Evolutionary conservation across 37 sponge, comb jelly and placozoan species (phyloP).

Genomic region (Diacarnus erythraeanus): DNA sequence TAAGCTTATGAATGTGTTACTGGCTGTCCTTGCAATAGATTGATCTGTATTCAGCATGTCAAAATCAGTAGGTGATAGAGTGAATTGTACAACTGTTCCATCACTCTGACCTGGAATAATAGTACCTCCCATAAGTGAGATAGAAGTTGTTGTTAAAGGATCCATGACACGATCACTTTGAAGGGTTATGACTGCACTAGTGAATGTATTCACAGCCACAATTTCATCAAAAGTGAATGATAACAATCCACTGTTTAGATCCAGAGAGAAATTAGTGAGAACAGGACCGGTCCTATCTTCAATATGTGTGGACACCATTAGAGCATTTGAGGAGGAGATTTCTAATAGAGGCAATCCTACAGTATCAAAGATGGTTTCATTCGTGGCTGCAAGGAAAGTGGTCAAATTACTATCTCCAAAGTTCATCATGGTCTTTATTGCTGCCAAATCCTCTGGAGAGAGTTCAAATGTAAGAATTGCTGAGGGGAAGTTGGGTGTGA

Average conservation of each 20-base stretch:
- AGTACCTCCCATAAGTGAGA: constrained; percentile 55
- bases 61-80: constrained; percentile 32
- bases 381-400: constrained; percentile 70
- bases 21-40: constrained; percentile 48
- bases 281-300: constrained; percentile 62
- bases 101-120: constrained; percentile 19
- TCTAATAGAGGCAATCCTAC: constrained; percentile 46
- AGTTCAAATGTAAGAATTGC: constrained; percentile 34
- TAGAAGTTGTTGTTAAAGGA: constrained; percentile 3
- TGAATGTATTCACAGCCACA: constrained; percentile 48
- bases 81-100: constrained; percentile 40
- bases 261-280: constrained; percentile 81
- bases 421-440: constrained; percentile 54
- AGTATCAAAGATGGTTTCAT: constrained; percentile 58
- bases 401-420: constrained; percentile 47
- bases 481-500: constrained; percentile 28
- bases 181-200: constrained; percentile 32
- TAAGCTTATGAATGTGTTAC: constrained; percentile 67
- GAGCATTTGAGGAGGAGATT: constrained; percentile 32
- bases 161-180: constrained; percentile 31
- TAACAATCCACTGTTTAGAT: constrained; percentile 71
- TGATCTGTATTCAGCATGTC: constrained; percentile 45
- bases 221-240: constrained; percentile 81
- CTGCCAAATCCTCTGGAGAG: constrained; percentile 36
- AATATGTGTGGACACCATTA: constrained; percentile 33